Base-by-base conservation (phyloP, 2,888 invertebrate genomes). In the Drosophila infuscata region DNA sequence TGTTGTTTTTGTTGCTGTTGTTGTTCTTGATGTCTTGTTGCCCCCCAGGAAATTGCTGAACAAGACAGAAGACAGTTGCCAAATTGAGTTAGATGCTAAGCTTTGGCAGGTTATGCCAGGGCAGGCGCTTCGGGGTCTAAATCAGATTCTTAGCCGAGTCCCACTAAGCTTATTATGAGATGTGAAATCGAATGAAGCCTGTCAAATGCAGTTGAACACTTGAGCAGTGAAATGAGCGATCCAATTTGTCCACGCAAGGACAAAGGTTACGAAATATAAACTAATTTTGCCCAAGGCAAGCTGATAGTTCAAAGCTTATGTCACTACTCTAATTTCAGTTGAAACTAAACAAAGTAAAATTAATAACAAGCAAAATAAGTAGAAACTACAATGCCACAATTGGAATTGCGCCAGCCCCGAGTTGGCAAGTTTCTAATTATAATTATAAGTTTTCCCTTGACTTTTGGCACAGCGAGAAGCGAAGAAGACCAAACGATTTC, bases 61-160 rank as follows among this genome's bases (percentile, higher is more conserved):
- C 68, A 79, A 59, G 82, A 74, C 89, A 83, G 83, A 84, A 86
- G 83, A 84, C 82, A 82, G 85, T 73, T 82, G 72, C 76, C 64
- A 89, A 85, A 86, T 86, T 89, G 81, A 86, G 85, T 86, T 84
- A 85, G 88, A 89, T 81, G 57, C 73, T 82, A 69, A 88, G 82
- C 85, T 64, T 32, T 53, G 79, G 73, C 79, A 81, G 77, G 63
- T 79, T 67, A 38, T 57, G 48, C 41, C 41, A 48, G 20, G 20
- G 38, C n/a, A 43, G 8, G n/a, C 38, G 74, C 70, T 68, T 17
- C 17, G 54, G 74, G 79, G 70, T 65, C 46, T 25, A 70, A 65
- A 68, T 30, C 51, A 53, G 57, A 75, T 70, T 76, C 69, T 46
- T 43, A 60, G 61, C 54, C 20, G 61, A 79, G 62, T 74, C 81